phyloP scores from a whole-genome alignment of 2,113 vertebrate species.

The Numida meleagris region DNA sequence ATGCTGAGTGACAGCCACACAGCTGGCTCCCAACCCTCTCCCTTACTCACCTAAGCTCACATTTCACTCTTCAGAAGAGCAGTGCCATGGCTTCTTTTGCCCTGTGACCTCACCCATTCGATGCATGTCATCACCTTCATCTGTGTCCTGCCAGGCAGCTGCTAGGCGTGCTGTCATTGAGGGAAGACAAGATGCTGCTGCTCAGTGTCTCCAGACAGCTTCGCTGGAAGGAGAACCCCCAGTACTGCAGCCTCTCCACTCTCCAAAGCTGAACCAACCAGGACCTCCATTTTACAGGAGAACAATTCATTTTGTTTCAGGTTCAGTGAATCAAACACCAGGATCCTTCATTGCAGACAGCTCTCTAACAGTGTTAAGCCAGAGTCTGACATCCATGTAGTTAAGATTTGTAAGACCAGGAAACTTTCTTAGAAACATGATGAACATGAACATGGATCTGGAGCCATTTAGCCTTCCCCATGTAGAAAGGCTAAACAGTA shows the following conservation, averaged over 20 bases:
- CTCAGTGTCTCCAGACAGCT: neutral
- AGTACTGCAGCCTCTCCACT: neutral
- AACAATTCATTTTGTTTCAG: neutral
- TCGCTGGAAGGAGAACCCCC: neutral
- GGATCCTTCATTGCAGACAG: neutral
- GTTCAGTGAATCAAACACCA: neutral
- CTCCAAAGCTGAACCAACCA: neutral
- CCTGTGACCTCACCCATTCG: neutral
- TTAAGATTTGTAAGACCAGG: neutral
- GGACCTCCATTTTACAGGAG: neutral
- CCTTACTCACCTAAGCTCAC: neutral
- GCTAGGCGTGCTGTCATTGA: accelerated
- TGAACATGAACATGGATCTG: neutral
- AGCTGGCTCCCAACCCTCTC: neutral
- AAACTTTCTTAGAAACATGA: neutral
- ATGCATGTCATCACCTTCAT: neutral
- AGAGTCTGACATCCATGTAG: neutral
- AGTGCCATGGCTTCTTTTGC: neutral
- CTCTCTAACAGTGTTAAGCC: neutral
- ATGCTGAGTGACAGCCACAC: neutral
- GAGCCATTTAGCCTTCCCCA: neutral
- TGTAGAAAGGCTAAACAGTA: neutral
- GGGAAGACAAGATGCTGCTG: neutral
- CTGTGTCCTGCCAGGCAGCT: neutral
- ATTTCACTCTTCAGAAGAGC: neutral